Base-by-base conservation (phyloP, 2,888 invertebrate genomes). In the Nymphalis c-album region DNA sequence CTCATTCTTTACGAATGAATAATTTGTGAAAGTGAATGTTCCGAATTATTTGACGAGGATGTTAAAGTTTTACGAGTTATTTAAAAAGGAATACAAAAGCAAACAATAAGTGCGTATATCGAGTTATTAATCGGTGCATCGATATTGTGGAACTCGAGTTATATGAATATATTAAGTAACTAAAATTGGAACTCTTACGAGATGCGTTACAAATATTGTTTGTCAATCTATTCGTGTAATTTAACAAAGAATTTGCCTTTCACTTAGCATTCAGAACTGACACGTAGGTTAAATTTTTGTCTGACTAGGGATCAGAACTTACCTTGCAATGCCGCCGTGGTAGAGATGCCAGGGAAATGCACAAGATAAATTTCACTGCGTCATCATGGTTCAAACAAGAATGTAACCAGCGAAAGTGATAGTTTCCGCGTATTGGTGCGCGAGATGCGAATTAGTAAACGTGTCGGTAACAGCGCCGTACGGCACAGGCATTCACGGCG, bases 231-330 rank as follows among this genome's bases (percentile, higher is more conserved):
- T 78, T 75, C 79, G 76, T 74, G 85, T 86, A 85, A 85, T 88
- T 85, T 82, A 85, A 85, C 87, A 88, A 87, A 88, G 90, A 87
- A 85, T 87, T 86, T 80, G 84, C 91, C 91, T 91, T 91, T 91
- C 91, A 91, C 91, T 90, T 85, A 85, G 80, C 85, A 85, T 83
- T 88, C 85, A 82, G 78, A 86, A 83, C 84, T 89, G 91, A 91
- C 91, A 91, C 91, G 91, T 90, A 86, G 80, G 82, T 87, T 84
- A 77, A 81, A 85, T 85, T 88, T 85, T 85, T 80, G 80, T 82
- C 76, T 80, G 80, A 80, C 73, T 76, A 77, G 76, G 78, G 68
- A 84, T 78, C 75, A 78, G 80, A 75, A 83, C 87, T 83, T 80
- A 88, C 90, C 87, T 87, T 82, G 80, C 73, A 75, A 76, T 73